Conservation (phyloP, 2,888 invertebrate species). For the Amblyjoppa proteus region DNA sequence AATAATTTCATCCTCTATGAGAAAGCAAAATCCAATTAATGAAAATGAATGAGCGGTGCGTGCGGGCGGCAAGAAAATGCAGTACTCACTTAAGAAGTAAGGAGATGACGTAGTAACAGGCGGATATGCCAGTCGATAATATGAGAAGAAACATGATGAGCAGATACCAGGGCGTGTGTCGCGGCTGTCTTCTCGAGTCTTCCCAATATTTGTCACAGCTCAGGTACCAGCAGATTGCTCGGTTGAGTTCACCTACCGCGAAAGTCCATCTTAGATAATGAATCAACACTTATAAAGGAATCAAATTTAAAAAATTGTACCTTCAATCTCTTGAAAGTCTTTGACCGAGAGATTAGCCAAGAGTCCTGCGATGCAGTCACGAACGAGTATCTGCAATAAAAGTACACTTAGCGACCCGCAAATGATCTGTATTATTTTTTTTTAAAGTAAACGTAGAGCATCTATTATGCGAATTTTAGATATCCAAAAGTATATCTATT, state of each 20-base stretch:
- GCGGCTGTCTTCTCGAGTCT: conserved; percentile 90
- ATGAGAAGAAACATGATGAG: conserved; percentile 92
- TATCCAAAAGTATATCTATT: not conserved
- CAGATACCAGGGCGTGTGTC: conserved; percentile 93
- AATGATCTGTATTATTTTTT: not conserved
- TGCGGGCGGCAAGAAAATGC: not conserved
- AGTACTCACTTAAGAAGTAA: conserved; percentile 92
- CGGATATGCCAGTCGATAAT: conserved; percentile 92
- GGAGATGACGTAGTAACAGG: conserved; percentile 97
- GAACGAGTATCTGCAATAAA: conserved; percentile 88
- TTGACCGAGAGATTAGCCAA: conserved; percentile 92
- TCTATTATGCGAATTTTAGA: not conserved
- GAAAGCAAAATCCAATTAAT: not conserved
- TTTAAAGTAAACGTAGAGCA: conserved; percentile 13
- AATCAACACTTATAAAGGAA: not conserved
- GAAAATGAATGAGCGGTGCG: not conserved
- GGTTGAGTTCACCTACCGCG: conserved; percentile 93
- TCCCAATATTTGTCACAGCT: conserved; percentile 97
- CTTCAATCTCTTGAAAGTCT: conserved; percentile 95
- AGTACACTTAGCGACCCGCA: conserved; percentile 9
- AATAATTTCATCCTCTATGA: not conserved
- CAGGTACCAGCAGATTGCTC: conserved; percentile 96
- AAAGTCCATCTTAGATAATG: conserved; percentile 13
- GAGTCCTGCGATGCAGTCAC: conserved; percentile 93
- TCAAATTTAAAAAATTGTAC: conserved; percentile 84